phyloP scores from a whole-genome alignment of 2,113 vertebrate genomes.

The Dromas ardeola region DNA sequence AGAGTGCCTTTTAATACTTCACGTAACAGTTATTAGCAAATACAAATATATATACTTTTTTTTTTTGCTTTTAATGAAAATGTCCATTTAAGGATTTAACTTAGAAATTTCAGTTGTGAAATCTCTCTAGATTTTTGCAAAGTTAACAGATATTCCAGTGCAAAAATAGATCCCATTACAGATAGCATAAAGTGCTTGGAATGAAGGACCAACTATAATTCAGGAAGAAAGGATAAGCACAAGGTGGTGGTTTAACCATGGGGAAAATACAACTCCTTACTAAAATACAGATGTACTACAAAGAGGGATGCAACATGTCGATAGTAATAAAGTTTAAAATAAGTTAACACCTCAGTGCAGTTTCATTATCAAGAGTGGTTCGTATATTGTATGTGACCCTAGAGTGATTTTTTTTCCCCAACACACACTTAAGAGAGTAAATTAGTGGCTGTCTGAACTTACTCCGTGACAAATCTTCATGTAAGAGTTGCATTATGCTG shows the following conservation, averaged over 20 bases:
- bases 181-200: slow-evolving; percentile 91
- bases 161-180: slow-evolving; percentile 86
- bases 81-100: slow-evolving; percentile 77
- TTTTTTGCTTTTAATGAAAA: slow-evolving; percentile 80
- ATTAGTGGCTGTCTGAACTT: slow-evolving; percentile 20
- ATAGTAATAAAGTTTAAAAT: slow-evolving; percentile 20
- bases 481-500: background rate
- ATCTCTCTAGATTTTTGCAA: slow-evolving; percentile 79
- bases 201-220: slow-evolving; percentile 76
- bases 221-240: slow-evolving; percentile 57
- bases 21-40: slow-evolving; percentile 80
- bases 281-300: slow-evolving; percentile 64
- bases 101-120: slow-evolving; percentile 78
- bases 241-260: slow-evolving; percentile 56
- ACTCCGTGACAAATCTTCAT: slow-evolving; percentile 34
- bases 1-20: slow-evolving; percentile 79
- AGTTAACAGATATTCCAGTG: slow-evolving; percentile 88
- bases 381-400: slow-evolving; percentile 23
- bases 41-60: slow-evolving; percentile 73
- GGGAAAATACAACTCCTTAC: slow-evolving; percentile 48
- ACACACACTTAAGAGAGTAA: slow-evolving; percentile 18
- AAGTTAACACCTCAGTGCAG: slow-evolving; percentile 63
- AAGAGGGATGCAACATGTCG: slow-evolving; percentile 61
- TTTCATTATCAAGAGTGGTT: slow-evolving; percentile 72
- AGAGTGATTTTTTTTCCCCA: slow-evolving; percentile 57